Percentiles rank a stretch among this genome's conserved stretches.
Conservation (phyloP, 2,888 invertebrate species). For the Plebejus anna region DNA sequence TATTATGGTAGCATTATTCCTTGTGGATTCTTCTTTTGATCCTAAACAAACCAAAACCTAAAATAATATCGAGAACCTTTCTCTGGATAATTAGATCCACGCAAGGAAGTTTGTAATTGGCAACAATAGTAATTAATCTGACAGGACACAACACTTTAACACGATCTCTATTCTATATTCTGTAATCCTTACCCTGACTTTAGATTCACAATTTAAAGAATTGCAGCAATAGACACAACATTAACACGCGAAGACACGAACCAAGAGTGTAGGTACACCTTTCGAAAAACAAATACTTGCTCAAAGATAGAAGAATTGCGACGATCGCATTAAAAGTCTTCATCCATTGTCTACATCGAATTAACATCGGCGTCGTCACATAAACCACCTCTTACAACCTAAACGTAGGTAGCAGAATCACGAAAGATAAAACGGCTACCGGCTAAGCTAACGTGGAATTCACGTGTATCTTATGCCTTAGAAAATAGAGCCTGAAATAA, state of each 20-base stretch:
- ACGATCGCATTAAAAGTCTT: neutral
- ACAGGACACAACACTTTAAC: too few relatives aligned
- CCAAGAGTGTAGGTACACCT: neutral
- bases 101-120: too few relatives aligned
- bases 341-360: constrained; percentile 24
- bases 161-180: too few relatives aligned
- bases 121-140: too few relatives aligned
- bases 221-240: neutral
- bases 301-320: neutral
- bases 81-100: neutral
- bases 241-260: neutral
- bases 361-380: constrained; percentile 23
- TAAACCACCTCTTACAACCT: constrained; percentile 36
- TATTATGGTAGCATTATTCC: neutral
- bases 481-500: constrained; percentile 23
- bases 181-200: too few relatives aligned
- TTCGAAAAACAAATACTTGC: neutral
- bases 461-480: constrained; percentile 29
- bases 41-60: neutral
- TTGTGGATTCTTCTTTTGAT: neutral
- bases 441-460: constrained; percentile 25
- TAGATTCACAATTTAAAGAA: neutral
- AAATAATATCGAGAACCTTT: neutral
- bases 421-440: constrained; percentile 38
- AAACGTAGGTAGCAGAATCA: constrained; percentile 38